These are phyloP conservation scores for Lasius platythorax DNA, from an alignment of 2,888 invertebrate genomes.

Conservation along the genomic window DNA sequence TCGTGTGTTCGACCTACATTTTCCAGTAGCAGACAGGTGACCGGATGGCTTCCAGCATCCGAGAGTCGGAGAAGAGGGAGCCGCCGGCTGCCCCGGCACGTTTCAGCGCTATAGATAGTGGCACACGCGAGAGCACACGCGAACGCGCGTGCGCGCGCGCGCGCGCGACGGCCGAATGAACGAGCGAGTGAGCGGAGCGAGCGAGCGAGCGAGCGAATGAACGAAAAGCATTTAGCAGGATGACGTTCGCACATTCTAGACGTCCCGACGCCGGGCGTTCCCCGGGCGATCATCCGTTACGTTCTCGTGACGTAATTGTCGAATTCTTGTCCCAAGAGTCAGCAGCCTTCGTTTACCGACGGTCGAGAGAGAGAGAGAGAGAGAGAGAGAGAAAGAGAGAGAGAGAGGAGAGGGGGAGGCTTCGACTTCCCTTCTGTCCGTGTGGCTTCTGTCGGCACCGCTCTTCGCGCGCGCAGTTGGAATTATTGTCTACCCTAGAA, in stretches of 20 bases:
- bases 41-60: conserved; percentile 73
- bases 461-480: conserved; percentile 50
- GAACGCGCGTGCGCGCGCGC: conserved; percentile 25
- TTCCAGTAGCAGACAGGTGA: conserved; percentile 74
- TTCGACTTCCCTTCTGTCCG: conserved; percentile 50
- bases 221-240: conserved; percentile 83
- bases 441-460: conserved; percentile 40
- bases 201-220: conserved; percentile 58
- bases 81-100: conserved; percentile 68
- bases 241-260: conserved; percentile 85
- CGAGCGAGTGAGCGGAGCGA: conserved; percentile 24
- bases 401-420: conserved; percentile 11
- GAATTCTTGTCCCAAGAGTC: conserved; percentile 81
- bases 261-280: conserved; percentile 76
- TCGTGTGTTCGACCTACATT: conserved; percentile 76
- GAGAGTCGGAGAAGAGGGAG: conserved; percentile 47
- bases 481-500: conserved; percentile 61
- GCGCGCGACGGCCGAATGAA: conserved; percentile 40
- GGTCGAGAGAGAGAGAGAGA: conserved; percentile 13
- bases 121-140: conserved; percentile 61
- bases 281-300: conserved; percentile 84
- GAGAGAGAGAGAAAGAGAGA: too few species aligned
- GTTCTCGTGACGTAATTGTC: conserved; percentile 84
- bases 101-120: conserved; percentile 75
- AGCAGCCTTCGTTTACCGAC: conserved; percentile 61